phyloP scores from a whole-genome alignment of 2,888 invertebrate genomes.

The Pristionchus fissidentatus region DNA sequence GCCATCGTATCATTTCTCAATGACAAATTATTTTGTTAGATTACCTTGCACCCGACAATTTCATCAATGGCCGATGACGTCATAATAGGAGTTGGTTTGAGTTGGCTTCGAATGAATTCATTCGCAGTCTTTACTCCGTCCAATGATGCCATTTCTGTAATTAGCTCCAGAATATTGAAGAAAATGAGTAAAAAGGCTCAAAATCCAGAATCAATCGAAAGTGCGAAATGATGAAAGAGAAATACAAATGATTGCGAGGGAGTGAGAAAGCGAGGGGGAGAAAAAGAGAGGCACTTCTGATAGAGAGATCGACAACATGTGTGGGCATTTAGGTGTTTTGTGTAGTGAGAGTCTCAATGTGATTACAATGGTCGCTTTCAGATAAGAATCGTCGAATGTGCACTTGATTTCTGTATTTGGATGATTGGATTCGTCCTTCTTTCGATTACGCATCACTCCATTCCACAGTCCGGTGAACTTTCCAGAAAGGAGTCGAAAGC shows the following conservation, averaged over 20 bases:
- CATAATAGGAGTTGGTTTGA: slow-evolving; percentile 23
- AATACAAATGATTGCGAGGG: not conserved
- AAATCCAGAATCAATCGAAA: too few relatives aligned
- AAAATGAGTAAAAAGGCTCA: too few relatives aligned
- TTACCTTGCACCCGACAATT: slow-evolving; percentile 43
- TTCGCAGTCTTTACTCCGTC: not conserved
- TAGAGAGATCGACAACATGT: too few relatives aligned
- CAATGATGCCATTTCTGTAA: not conserved
- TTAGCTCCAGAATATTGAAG: too few relatives aligned
- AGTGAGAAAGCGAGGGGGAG: not conserved
- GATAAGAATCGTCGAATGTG: not conserved
- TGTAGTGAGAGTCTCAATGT: too few relatives aligned
- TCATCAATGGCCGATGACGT: slow-evolving; percentile 40
- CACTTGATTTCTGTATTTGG: not conserved
- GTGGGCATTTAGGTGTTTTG: too few relatives aligned
- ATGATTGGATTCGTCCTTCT: too few relatives aligned
- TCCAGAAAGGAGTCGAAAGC: too few relatives aligned
- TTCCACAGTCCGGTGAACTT: too few relatives aligned
- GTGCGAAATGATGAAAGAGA: not conserved
- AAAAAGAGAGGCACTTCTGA: slow-evolving; percentile 1
- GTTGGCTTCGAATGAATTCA: not conserved
- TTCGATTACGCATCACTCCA: too few relatives aligned
- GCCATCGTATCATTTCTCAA: not conserved
- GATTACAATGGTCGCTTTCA: too few relatives aligned
- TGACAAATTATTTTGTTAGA: not conserved